Evolutionary conservation across 2,888 invertebrate genomes (phyloP), one percentile per base, ranked within the genome.

Genomic region (Meiosimyza platycephala): DNA sequence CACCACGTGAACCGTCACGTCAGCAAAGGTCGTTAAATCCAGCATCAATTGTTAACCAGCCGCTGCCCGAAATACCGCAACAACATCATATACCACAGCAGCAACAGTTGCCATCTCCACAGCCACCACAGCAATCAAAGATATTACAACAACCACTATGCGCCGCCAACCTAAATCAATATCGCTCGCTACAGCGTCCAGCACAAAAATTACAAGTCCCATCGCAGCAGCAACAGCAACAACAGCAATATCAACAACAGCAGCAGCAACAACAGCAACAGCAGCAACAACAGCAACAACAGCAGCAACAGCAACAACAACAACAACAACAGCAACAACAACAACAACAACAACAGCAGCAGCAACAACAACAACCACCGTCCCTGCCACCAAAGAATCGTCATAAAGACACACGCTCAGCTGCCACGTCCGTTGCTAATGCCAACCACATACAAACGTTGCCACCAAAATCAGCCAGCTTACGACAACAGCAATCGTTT

Each of bases 171-270:
- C 82, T 90, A 7, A 86, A 87, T 51, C 90, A 91, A 78, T 91
- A 91, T 82, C 88, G 91, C 60, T 90, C 91, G 33, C 83, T 91
- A 63, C 90, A 90, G 79, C 87, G 90, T 0, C 91, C 91, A 50
- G 76, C 82, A 3, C 81, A 84, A 62, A 85, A 85, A 75, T 55
- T 85, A 71, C 82, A 86, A 74, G 74, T 83, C 28, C 76, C 78
- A n/a, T 75, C 76, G 55, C 64, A 76, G 16, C 76, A 77, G 16
- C 77, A 78, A 68, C 74, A 73, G 11, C 77, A 76, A 55, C 77
- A 78, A 33, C 73, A 72, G 48, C 70, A 77, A 60, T 75, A 75
- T 62, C 74, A 71, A 52, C 73, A 28, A 18, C 74, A 52, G 28
- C 83, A 90, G 62, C 90, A 90, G 79, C 87, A 90, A 0, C 90